Percentiles rank a stretch among this genome's conserved stretches.
Evolutionary conservation across 2,888 invertebrate species (phyloP).

Genomic region (Anaspis maculata): DNA sequence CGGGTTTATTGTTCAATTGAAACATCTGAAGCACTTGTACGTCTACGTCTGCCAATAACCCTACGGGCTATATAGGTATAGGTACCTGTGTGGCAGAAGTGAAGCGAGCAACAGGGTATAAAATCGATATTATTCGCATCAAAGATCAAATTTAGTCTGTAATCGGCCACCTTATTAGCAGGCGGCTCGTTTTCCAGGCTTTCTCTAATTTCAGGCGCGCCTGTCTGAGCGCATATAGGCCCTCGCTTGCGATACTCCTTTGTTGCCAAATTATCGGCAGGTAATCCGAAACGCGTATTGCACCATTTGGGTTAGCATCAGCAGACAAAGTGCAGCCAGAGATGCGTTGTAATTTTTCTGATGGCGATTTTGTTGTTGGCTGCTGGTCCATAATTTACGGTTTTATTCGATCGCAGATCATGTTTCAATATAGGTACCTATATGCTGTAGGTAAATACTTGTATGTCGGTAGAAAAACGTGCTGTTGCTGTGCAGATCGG

Average conservation of each 20-base stretch:
- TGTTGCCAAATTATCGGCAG: constrained; percentile 34
- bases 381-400: constrained; percentile 6
- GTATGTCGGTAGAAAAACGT: too few relatives aligned
- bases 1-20: too few relatives aligned
- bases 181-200: constrained; percentile 34
- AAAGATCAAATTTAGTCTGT: constrained; percentile 37
- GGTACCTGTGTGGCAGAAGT: too few relatives aligned
- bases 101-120: constrained; percentile 26
- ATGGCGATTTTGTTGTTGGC: constrained; percentile 13
- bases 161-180: constrained; percentile 40
- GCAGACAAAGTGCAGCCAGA: constrained; percentile 24
- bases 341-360: constrained; percentile 21
- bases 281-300: constrained; percentile 24
- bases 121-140: constrained; percentile 35
- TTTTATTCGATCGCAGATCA: too few relatives aligned
- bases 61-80: too few relatives aligned
- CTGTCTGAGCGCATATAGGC: constrained; percentile 22
- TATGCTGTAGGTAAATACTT: too few relatives aligned
- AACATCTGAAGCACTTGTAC: too few relatives aligned
- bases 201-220: constrained; percentile 34
- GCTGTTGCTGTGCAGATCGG: too few relatives aligned
- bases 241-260: constrained; percentile 28
- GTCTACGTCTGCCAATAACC: too few relatives aligned
- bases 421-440: too few relatives aligned
- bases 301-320: constrained; percentile 25